Conservation (phyloP, 2,797 vertebrate species). For the Dermochelys coriacea region DNA sequence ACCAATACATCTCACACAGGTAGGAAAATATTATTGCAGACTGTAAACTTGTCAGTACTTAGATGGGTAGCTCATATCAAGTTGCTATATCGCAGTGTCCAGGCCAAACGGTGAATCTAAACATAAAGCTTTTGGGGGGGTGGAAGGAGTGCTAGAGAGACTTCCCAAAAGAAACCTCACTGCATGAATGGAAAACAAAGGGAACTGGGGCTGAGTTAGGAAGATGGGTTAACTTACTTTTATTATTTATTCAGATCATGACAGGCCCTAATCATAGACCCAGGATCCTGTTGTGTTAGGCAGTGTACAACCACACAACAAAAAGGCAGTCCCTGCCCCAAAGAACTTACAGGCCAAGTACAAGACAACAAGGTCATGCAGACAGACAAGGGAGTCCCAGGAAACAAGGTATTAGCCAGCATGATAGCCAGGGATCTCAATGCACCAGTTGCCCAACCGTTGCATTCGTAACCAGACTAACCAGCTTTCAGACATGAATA, state of each 20-base stretch:
- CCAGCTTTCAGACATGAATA: not conserved
- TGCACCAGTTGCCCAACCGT: not conserved
- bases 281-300: not conserved
- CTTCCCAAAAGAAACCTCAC: constrained; percentile 22
- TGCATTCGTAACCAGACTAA: not conserved
- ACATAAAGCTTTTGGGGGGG: constrained; percentile 37
- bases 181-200: not conserved
- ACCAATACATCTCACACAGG: constrained; percentile 71
- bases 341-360: not conserved
- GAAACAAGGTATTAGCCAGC: not conserved
- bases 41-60: constrained; percentile 74
- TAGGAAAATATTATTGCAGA: constrained; percentile 78
- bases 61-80: constrained; percentile 62
- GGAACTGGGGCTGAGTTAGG: not conserved
- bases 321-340: not conserved
- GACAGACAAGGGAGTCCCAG: not conserved
- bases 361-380: not conserved
- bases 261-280: not conserved
- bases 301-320: not conserved
- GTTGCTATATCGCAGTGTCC: constrained; percentile 58
- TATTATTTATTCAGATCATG: not conserved
- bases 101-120: constrained; percentile 33
- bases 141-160: not conserved
- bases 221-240: not conserved
- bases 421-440: not conserved